Evolutionary conservation across 2,113 vertebrate species (phyloP), one percentile per base, ranked within the genome.

Genomic region (Chionis minor): DNA sequence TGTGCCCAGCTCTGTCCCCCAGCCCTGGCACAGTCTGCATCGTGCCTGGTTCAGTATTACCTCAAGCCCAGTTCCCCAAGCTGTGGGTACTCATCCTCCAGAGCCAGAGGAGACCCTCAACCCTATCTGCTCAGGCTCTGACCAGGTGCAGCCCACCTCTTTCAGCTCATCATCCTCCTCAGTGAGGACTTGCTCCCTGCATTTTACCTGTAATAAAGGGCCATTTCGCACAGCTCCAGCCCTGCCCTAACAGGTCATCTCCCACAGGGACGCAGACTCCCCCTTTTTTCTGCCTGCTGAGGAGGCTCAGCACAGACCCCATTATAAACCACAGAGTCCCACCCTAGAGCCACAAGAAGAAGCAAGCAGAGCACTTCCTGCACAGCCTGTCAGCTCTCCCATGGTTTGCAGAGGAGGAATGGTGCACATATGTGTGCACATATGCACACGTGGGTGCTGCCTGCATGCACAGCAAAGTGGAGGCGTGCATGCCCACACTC

Each of bases 391-490:
- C 38, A 40, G 33, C 83, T 87, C 81, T 81, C 56, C 73, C 61
- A 1, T 42, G 38, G 49, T 91, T 81, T 79, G 81, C 6, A 17
- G 84, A 61, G 92, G 82, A 93, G 61, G 59, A 63, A 84, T 11
- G 9, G 49, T 58, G 73, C 81, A 75, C 91, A 93, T 92, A 97
- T 87, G 88, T 51, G 32, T 69, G 94, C 67, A 72, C 91, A 93
- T 91, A 94, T 81, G 92, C 69, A 40, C 61, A 59, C 21, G 81
- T 90, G 88, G 86, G 88, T 92, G 93, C 77, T 74, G 67, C 59
- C 74, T 90, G 79, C 10, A 1, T 42, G 44, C 56, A 82, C 1
- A 0, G 35, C 2, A 0, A 44, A 67, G 66, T 19, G 87, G 90
- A 95, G 93, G 89, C 22, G 0, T 52, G 35, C 35, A 84, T 88